Percentiles rank a stretch among this genome's conserved stretches.
Conservation (phyloP, 2,888 invertebrate species). For the Osedax frankpressi region DNA sequence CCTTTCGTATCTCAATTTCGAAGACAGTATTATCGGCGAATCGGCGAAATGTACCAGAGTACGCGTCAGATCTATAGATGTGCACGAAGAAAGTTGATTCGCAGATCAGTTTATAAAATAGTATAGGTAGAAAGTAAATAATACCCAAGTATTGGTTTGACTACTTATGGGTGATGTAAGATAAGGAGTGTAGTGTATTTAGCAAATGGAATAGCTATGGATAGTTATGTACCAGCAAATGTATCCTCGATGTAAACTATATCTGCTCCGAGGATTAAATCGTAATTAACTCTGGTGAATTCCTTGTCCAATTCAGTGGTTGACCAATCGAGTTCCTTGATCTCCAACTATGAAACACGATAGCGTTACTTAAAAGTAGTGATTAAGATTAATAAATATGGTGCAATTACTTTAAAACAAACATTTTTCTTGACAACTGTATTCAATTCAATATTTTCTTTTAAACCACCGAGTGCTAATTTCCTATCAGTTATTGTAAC, state of each 20-base stretch:
- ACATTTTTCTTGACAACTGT: too few species aligned
- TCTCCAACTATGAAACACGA: slow-evolving; percentile 5
- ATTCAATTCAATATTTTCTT: slow-evolving; percentile 20
- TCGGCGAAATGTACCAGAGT: neutral
- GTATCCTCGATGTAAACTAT: slow-evolving; percentile 43
- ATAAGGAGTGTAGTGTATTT: too few species aligned
- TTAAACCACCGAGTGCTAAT: slow-evolving; percentile 30
- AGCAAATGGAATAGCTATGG: too few species aligned
- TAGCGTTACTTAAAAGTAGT: neutral
- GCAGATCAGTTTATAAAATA: too few species aligned
- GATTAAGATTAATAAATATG: slow-evolving; percentile 1
- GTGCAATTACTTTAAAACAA: neutral
- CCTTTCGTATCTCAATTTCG: neutral
- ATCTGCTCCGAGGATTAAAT: slow-evolving; percentile 43
- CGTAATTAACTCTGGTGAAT: slow-evolving; percentile 28
- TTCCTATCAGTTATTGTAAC: slow-evolving; percentile 32
- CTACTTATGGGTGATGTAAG: too few species aligned
- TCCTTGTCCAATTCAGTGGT: slow-evolving; percentile 23
- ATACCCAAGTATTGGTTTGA: too few species aligned
- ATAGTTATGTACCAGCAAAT: slow-evolving; percentile 30
- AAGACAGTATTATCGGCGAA: neutral
- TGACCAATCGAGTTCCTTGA: slow-evolving; percentile 35
- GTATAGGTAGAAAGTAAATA: too few species aligned
- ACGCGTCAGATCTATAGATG: neutral
- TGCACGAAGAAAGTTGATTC: neutral